These are phyloP conservation scores for Drosophila rubida DNA, from an alignment of 2,888 invertebrate species.

Conservation along the genomic window DNA sequence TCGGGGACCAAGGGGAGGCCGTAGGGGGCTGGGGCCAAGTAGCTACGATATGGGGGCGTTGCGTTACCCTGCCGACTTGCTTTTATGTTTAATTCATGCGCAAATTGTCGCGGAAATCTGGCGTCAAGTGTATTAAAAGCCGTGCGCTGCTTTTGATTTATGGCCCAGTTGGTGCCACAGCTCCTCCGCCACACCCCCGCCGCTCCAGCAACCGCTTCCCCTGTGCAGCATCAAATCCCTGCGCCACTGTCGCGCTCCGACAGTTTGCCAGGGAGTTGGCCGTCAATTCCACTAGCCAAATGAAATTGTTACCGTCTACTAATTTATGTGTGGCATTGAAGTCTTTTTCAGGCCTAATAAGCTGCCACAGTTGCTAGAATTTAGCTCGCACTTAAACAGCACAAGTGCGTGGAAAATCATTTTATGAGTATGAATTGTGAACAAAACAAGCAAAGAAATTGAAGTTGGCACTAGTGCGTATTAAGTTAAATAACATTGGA, in stretches of 20 bases:
- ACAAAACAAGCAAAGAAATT: background rate
- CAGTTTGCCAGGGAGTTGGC: conserved; percentile 28
- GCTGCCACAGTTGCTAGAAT: conserved; percentile 47
- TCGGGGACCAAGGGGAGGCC: background rate
- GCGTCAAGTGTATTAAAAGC: conserved; percentile 78
- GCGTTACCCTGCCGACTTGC: conserved; percentile 60
- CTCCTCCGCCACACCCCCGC: conserved; percentile 1
- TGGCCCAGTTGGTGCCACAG: conserved; percentile 69
- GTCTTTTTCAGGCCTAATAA: conserved; percentile 52
- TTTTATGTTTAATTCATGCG: conserved; percentile 80
- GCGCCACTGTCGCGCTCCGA: background rate
- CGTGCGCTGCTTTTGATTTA: conserved; percentile 75
- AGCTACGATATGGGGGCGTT: conserved; percentile 12
- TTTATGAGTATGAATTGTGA: background rate
- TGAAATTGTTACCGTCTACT: conserved; percentile 68
- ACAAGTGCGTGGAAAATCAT: background rate
- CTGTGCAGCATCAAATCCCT: background rate
- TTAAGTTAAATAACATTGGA: background rate
- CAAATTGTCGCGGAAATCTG: conserved; percentile 79
- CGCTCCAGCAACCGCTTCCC: background rate
- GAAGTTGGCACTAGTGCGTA: background rate
- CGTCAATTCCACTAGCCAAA: conserved; percentile 71
- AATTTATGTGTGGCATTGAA: conserved; percentile 64
- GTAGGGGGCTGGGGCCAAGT: background rate
- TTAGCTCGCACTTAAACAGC: conserved; percentile 13